phyloP scores from a whole-genome alignment of 2,113 vertebrate species.

The Semnornis frantzii region DNA sequence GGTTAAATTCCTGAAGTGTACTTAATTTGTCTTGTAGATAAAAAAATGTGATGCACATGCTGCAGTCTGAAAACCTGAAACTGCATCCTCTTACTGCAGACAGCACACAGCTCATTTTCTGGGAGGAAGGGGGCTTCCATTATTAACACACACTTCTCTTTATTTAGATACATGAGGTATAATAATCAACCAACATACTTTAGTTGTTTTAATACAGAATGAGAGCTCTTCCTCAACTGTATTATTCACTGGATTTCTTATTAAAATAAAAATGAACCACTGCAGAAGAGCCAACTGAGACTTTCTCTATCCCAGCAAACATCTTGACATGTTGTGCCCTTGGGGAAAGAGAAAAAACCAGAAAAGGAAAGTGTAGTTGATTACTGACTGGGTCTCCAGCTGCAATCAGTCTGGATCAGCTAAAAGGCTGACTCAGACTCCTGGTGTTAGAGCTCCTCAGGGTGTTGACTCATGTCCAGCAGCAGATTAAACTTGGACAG shows the following conservation, averaged over 20 bases:
- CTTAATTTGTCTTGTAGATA: background rate
- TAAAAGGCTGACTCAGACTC: conserved; percentile 41
- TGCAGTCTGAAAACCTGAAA: background rate
- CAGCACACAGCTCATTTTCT: background rate
- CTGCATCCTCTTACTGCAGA: background rate
- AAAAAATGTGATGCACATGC: background rate
- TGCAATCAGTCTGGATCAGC: conserved; percentile 45
- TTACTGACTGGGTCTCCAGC: conserved; percentile 38
- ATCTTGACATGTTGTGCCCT: background rate
- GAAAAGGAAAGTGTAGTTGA: background rate
- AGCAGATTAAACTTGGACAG: background rate
- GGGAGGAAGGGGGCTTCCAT: background rate
- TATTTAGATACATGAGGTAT: background rate
- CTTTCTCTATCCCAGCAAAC: background rate
- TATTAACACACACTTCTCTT: background rate
- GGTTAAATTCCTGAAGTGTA: background rate
- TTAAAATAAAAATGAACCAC: conserved; percentile 5
- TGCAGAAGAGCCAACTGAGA: background rate
- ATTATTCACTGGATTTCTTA: background rate
- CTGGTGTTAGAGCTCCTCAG: conserved; percentile 3
- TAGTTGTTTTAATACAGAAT: background rate
- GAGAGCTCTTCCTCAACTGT: background rate
- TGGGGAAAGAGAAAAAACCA: accelerated
- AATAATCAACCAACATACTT: background rate
- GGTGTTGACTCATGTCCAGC: conserved; percentile 41